These are phyloP conservation scores for Origma solitaria DNA, from an alignment of 2,113 vertebrate species.

Conservation along the genomic window DNA sequence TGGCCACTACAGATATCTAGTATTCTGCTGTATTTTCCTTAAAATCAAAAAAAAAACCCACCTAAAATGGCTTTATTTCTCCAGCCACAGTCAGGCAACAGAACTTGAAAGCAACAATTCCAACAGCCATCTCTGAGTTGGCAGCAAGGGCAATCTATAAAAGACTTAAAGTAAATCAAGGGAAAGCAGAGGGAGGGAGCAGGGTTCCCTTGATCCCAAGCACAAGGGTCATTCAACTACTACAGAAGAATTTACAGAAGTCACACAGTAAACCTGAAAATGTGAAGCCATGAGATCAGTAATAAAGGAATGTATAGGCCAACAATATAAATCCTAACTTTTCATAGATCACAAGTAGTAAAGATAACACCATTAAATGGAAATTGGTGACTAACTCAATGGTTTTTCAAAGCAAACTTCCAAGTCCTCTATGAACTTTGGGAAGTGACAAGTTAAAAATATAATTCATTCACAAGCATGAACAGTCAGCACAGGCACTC, in stretches of 20 bases:
- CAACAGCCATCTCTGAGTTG: neutral
- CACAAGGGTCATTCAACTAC: neutral
- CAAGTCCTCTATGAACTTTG: neutral
- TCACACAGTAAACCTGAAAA: neutral
- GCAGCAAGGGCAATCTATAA: neutral
- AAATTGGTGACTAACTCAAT: neutral
- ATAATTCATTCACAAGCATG: neutral
- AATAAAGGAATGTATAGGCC: neutral
- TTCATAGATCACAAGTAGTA: neutral
- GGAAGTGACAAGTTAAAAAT: neutral
- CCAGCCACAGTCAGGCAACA: neutral
- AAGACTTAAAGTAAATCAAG: neutral
- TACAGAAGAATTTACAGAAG: neutral
- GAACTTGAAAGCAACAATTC: conserved; percentile 6
- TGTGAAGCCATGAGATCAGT: neutral
- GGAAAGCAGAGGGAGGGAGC: neutral
- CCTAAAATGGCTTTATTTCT: neutral
- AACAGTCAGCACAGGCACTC: neutral
- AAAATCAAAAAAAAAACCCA: neutral
- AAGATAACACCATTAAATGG: neutral
- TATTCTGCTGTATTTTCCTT: neutral
- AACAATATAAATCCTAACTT: neutral
- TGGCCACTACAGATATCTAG: neutral
- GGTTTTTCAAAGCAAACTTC: neutral
- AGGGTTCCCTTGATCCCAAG: neutral